Evolutionary conservation across 2,113 vertebrate genomes (phyloP).

Genomic region (Ictalurus punctatus): DNA sequence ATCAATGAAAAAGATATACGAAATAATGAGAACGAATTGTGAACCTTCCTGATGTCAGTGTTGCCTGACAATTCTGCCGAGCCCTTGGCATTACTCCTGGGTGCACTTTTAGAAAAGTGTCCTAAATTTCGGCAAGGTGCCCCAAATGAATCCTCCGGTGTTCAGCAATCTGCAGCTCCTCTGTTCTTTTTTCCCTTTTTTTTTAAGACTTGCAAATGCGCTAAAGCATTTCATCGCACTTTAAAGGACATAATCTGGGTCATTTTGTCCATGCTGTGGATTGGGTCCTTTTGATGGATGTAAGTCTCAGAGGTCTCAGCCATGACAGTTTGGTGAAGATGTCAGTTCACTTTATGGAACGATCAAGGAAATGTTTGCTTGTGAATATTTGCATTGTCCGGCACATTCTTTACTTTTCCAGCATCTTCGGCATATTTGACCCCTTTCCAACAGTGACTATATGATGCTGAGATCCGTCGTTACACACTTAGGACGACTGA

Average conservation of each 20-base stretch:
- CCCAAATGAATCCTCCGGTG: conserved; percentile 29
- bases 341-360: neutral
- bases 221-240: conserved; percentile 9
- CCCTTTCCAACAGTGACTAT: too few relatives aligned
- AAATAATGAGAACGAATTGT: neutral
- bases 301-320: neutral
- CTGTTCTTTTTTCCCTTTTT: neutral
- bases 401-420: too few relatives aligned
- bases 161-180: conserved; percentile 25
- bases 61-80: neutral
- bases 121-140: conserved; percentile 24
- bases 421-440: too few relatives aligned
- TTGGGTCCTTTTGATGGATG: conserved; percentile 16
- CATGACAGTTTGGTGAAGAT: neutral
- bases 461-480: too few relatives aligned
- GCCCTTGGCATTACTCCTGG: neutral
- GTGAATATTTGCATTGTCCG: neutral
- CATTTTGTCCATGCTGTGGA: conserved; percentile 11
- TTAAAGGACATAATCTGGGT: conserved; percentile 33
- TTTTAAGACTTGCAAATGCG: conserved; percentile 11
- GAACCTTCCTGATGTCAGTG: neutral
- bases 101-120: neutral
- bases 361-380: neutral
- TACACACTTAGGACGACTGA: too few relatives aligned
- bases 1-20: neutral